phyloP scores from a whole-genome alignment of 2,113 vertebrate species.

The Lamprologus tigripictilis region DNA sequence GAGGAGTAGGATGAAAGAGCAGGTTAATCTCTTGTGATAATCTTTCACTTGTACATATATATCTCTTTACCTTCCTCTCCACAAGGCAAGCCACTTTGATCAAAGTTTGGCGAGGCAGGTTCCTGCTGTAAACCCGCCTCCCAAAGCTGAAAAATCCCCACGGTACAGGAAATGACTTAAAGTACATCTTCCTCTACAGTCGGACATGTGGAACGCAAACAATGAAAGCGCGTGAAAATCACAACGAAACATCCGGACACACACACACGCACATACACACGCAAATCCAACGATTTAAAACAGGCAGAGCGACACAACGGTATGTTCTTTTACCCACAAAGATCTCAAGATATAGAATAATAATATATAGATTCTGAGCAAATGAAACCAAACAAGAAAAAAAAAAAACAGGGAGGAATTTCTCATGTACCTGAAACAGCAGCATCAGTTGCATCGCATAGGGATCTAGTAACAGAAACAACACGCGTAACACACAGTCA shows the following conservation, averaged over 20 bases:
- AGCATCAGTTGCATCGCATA: constrained; percentile 65
- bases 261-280: not conserved
- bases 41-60: not conserved
- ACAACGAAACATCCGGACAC: constrained; percentile 34
- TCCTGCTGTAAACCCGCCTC: not conserved
- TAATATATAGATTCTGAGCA: constrained; percentile 46
- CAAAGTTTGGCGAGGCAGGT: not conserved
- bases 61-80: not conserved
- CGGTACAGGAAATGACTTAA: not conserved
- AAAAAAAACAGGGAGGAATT: constrained; percentile 14
- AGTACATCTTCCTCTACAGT: constrained; percentile 3
- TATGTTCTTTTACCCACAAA: constrained; percentile 56
- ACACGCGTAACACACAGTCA: constrained; percentile 63
- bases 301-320: constrained; percentile 57
- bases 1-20: not conserved
- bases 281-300: constrained; percentile 41
- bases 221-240: constrained; percentile 18
- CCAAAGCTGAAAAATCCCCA: constrained; percentile 15
- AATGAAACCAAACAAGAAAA: constrained; percentile 45
- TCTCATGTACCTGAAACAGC: constrained; percentile 61
- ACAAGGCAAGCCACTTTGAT: constrained; percentile 11
- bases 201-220: constrained; percentile 21
- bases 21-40: not conserved
- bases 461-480: constrained; percentile 54
- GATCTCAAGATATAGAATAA: constrained; percentile 57